Conservation (phyloP, 2,888 invertebrate genomes). For the Caenorhabditis drosophilae region DNA sequence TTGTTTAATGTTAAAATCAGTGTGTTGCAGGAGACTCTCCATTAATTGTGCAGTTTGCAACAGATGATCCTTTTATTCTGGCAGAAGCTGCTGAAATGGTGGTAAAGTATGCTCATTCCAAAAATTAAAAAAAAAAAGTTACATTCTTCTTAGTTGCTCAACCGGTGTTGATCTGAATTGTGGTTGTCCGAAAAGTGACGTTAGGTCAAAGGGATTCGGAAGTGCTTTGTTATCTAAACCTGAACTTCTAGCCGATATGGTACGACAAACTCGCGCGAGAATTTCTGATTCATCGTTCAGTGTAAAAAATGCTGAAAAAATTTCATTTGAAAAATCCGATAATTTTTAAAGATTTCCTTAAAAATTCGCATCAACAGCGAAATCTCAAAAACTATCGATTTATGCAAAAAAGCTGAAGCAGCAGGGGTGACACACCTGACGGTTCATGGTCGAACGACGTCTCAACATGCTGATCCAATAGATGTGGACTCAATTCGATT, state of each 20-base stretch:
- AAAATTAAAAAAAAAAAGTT: not conserved
- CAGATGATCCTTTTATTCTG: slow-evolving; percentile 83
- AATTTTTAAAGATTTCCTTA: slow-evolving; percentile 75
- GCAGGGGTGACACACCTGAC: slow-evolving; percentile 77
- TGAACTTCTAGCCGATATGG: slow-evolving; percentile 82
- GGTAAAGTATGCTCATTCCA: slow-evolving; percentile 75
- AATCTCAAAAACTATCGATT: slow-evolving; percentile 77
- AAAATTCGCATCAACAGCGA: slow-evolving; percentile 86
- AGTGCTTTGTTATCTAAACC: slow-evolving; percentile 74
- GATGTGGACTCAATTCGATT: slow-evolving; percentile 78
- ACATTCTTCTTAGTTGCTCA: slow-evolving; percentile 80
- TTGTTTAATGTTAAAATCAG: not conserved
- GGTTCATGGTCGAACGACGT: slow-evolving; percentile 86
- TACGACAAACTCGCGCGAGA: slow-evolving; percentile 79
- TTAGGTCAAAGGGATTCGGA: slow-evolving; percentile 54
- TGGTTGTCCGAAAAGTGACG: slow-evolving; percentile 85
- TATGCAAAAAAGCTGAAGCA: slow-evolving; percentile 70
- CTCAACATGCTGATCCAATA: slow-evolving; percentile 78
- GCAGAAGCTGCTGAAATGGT: slow-evolving; percentile 84
- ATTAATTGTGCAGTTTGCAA: slow-evolving; percentile 91
- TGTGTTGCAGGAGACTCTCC: slow-evolving; percentile 78
- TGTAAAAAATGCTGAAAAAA: not conserved
- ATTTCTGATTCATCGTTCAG: slow-evolving; percentile 74
- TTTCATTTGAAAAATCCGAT: no score
- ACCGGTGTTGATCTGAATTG: slow-evolving; percentile 95